A percentile compares a stretch with the other conserved stretches of the same genome.
phyloP scores from a whole-genome alignment of 2,888 invertebrate species.

The Eudasyphora cyanicolor region DNA sequence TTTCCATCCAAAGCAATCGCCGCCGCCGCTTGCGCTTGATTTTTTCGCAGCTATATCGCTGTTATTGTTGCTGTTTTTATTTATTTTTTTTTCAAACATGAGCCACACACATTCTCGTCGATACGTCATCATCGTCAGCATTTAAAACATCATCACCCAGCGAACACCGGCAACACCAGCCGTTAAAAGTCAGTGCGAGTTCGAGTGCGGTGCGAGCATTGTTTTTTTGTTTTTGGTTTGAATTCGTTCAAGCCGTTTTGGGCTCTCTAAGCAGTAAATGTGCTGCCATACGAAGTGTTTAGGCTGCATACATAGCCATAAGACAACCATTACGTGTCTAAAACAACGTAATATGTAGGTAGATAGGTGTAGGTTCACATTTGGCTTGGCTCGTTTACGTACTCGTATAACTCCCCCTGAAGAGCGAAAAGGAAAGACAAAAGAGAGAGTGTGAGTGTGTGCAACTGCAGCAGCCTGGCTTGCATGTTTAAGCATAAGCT shows the following conservation, averaged over 20 bases:
- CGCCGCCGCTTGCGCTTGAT: constrained; percentile 2
- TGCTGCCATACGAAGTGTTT: too few species aligned
- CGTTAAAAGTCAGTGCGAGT: background rate
- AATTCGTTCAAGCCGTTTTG: constrained; percentile 3
- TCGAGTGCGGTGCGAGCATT: constrained; percentile 16
- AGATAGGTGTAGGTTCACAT: too few species aligned
- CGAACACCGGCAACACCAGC: background rate
- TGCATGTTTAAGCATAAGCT: background rate
- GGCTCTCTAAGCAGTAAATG: background rate
- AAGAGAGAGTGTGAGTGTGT: constrained; percentile 32
- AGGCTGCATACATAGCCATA: background rate
- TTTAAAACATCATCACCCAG: constrained; percentile 15
- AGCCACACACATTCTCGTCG: constrained; percentile 42
- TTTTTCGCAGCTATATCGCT: background rate
- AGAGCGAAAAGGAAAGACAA: too few species aligned
- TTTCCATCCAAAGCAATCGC: constrained; percentile 30
- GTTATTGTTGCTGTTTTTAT: background rate
- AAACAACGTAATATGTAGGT: too few species aligned
- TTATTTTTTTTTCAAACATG: constrained; percentile 49
- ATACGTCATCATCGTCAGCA: constrained; percentile 47
- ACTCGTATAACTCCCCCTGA: too few species aligned
- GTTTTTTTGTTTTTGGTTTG: too few species aligned
- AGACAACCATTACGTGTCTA: too few species aligned
- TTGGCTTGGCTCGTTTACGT: too few species aligned
- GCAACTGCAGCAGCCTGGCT: constrained; percentile 22